These are phyloP conservation scores for Thalassaphorura encarpata DNA, from an alignment of 1,140 invertebrate genomes.

Conservation along the genomic window DNA sequence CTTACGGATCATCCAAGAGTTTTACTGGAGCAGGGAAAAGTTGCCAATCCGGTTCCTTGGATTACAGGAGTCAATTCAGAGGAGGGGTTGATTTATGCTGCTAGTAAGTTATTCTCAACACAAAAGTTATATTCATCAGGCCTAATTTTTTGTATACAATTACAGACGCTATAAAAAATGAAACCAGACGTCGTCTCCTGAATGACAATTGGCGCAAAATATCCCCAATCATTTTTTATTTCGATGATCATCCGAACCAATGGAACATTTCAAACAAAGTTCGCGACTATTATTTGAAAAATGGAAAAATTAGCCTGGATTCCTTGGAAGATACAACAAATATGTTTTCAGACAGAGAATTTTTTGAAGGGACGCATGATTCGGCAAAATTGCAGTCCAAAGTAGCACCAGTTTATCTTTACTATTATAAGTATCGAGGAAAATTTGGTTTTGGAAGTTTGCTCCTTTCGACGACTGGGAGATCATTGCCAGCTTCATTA, in stretches of 20 bases:
- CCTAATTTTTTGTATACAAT: background rate
- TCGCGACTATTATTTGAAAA: slow-evolving; percentile 9
- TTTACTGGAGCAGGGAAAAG: slow-evolving; percentile 6
- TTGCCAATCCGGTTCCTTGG: slow-evolving; percentile 17
- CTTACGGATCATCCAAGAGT: slow-evolving; percentile 10
- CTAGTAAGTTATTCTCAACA: slow-evolving; percentile 13
- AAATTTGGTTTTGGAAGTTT: slow-evolving; percentile 21
- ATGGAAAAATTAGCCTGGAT: slow-evolving; percentile 1
- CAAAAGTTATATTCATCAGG: too few species aligned
- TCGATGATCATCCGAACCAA: slow-evolving; percentile 11
- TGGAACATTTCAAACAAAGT: slow-evolving; percentile 14
- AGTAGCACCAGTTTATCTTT: slow-evolving; percentile 13
- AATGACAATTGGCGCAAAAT: slow-evolving; percentile 25
- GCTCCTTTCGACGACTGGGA: slow-evolving; percentile 10
- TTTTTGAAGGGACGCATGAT: slow-evolving; percentile 20
- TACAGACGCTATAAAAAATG: slow-evolving; percentile 20
- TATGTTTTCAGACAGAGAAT: slow-evolving; percentile 21
- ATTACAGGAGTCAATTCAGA: slow-evolving; percentile 16
- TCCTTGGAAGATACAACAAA: slow-evolving; percentile 2
- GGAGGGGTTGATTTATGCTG: slow-evolving; percentile 20
- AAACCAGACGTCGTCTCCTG: slow-evolving; percentile 12
- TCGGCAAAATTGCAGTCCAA: slow-evolving; percentile 7
- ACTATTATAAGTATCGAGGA: slow-evolving; percentile 20
- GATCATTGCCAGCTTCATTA: slow-evolving; percentile 3
- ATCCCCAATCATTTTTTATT: slow-evolving; percentile 23